Conservation (phyloP, 2,888 invertebrate species). For the Sepiola atlantica region DNA sequence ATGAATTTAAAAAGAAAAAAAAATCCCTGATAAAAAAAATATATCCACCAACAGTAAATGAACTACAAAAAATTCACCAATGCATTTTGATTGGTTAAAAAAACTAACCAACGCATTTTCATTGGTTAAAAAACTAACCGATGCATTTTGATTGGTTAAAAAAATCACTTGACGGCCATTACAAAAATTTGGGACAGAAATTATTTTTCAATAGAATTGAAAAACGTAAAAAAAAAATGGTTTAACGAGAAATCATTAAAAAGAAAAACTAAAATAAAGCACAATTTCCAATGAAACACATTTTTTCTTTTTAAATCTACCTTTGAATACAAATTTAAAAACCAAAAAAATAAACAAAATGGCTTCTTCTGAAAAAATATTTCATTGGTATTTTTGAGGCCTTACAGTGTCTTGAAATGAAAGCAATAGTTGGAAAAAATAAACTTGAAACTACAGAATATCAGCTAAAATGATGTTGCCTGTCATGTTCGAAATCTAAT, state of each 20-base stretch:
- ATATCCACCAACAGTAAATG: neutral
- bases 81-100: neutral
- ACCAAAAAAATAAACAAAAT: neutral
- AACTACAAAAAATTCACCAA: neutral
- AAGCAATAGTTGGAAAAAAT: conserved; percentile 11
- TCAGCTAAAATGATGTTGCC: neutral
- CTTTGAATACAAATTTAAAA: neutral
- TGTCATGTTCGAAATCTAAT: neutral
- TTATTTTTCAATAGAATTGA: neutral
- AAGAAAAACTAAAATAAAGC: neutral
- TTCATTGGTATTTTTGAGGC: neutral
- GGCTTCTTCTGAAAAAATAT: neutral
- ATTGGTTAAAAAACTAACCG: neutral
- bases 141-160: neutral
- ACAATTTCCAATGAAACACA: neutral
- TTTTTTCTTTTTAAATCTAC: neutral
- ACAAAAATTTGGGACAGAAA: conserved; percentile 10
- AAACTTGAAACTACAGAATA: neutral
- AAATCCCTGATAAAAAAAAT: neutral
- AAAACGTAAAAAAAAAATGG: neutral
- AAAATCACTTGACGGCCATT: neutral
- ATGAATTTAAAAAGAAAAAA: conserved; percentile 13
- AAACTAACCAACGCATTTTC: neutral
- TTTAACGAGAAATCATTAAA: too few species aligned
- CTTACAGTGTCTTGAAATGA: neutral